These are phyloP conservation scores for Centropristis striata DNA, from an alignment of 2,113 vertebrate species.

Conservation along the genomic window DNA sequence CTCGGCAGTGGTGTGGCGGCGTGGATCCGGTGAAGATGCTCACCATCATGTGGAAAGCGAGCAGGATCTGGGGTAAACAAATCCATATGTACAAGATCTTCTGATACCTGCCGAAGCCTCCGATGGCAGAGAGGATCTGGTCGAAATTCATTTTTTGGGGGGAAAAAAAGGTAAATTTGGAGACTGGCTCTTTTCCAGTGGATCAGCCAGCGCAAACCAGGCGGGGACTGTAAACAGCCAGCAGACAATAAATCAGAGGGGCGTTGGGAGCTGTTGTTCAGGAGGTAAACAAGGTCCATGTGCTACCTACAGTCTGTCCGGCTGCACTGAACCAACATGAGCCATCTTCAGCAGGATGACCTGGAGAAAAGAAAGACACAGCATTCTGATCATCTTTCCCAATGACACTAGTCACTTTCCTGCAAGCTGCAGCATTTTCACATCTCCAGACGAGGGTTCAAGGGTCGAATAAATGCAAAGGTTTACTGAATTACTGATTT, in stretches of 20 bases:
- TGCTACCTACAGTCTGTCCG: neutral
- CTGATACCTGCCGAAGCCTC: conserved; percentile 84
- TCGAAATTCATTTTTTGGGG: conserved; percentile 82
- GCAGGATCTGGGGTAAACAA: conserved; percentile 82
- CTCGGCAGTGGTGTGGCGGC: conserved; percentile 74
- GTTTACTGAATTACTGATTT: neutral
- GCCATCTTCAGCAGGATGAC: neutral
- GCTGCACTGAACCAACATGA: neutral
- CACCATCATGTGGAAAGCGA: conserved; percentile 85
- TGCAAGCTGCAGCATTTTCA: neutral
- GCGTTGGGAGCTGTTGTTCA: neutral
- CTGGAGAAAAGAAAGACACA: neutral
- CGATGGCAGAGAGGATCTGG: conserved; percentile 77
- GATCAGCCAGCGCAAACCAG: neutral
- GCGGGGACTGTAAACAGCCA: neutral
- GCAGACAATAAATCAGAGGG: neutral
- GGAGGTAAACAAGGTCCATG: conserved; percentile 16
- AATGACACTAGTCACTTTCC: neutral
- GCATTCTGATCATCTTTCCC: neutral
- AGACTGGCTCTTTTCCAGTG: neutral
- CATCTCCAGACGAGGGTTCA: neutral
- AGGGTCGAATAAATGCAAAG: neutral
- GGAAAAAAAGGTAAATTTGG: neutral
- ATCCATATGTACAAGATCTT: conserved; percentile 85
- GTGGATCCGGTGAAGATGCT: conserved; percentile 84